Conservation (phyloP, 1,140 invertebrate species). For the Triops longicaudatus region DNA sequence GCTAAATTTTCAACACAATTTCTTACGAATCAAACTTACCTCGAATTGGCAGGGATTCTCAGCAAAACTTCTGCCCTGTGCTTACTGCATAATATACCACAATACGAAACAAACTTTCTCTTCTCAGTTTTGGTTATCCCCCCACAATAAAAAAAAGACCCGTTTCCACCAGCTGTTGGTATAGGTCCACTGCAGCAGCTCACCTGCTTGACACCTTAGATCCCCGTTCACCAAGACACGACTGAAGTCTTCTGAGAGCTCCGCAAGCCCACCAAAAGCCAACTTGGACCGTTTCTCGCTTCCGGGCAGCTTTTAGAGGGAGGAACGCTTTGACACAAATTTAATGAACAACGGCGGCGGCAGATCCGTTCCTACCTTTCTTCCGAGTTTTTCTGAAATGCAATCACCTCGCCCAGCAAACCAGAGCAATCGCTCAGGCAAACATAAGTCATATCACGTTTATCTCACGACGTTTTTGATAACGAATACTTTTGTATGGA, state of each 20-base stretch:
- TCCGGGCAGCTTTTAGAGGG: background rate
- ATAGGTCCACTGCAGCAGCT: background rate
- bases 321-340: background rate
- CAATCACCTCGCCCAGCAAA: too few relatives aligned
- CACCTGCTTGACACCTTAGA: background rate
- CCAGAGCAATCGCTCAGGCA: too few relatives aligned
- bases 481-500: too few relatives aligned
- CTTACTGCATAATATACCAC: background rate
- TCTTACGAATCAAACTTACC: background rate
- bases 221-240: conserved; percentile 5
- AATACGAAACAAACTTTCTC: background rate
- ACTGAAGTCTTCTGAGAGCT: background rate
- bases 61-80: background rate
- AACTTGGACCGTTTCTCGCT: background rate
- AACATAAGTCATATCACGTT: too few relatives aligned
- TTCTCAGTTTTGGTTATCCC: background rate
- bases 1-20: background rate
- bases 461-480: too few relatives aligned
- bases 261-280: background rate
- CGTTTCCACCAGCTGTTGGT: background rate
- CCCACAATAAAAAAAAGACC: too few relatives aligned
- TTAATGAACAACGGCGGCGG: background rate
- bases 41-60: background rate
- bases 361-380: background rate
- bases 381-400: background rate